phyloP scores from a whole-genome alignment of 1,140 invertebrate species.

The Caerostris darwini region DNA sequence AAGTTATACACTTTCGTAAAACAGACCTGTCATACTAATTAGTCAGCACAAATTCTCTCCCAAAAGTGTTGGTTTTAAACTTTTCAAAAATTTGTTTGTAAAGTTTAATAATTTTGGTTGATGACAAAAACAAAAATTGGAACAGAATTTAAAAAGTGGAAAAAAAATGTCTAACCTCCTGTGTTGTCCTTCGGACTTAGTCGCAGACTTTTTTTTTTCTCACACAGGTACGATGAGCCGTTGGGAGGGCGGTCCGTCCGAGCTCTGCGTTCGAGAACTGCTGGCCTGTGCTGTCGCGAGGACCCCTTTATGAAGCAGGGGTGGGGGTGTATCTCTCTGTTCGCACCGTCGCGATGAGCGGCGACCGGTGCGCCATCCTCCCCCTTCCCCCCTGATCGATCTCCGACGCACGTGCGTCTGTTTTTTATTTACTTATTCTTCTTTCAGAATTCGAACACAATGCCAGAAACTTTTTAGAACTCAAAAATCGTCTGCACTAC shows the following conservation, averaged over 20 bases:
- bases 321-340: slow-evolving; percentile 54
- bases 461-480: background rate
- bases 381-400: slow-evolving; percentile 60
- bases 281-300: background rate
- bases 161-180: background rate
- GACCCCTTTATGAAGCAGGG: slow-evolving; percentile 65
- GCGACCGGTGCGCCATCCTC: slow-evolving; percentile 70
- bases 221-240: background rate
- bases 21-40: too few relatives aligned
- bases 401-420: slow-evolving; percentile 59
- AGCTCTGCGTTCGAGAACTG: slow-evolving; percentile 15
- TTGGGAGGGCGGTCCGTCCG: background rate
- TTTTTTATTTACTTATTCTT: background rate
- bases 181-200: background rate
- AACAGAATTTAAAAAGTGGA: background rate
- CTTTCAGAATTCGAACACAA: background rate
- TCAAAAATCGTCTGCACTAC: too few relatives aligned
- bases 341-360: slow-evolving; percentile 69
- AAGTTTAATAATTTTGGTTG: too few relatives aligned
- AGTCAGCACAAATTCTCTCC: too few relatives aligned
- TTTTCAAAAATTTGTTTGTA: too few relatives aligned
- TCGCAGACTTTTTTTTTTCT: background rate
- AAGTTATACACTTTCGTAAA: too few relatives aligned
- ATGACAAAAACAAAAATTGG: too few relatives aligned
- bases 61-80: too few relatives aligned